These are phyloP conservation scores for Drosophila punjabiensis DNA, from an alignment of 1,140 invertebrate genomes.

Conservation along the genomic window DNA sequence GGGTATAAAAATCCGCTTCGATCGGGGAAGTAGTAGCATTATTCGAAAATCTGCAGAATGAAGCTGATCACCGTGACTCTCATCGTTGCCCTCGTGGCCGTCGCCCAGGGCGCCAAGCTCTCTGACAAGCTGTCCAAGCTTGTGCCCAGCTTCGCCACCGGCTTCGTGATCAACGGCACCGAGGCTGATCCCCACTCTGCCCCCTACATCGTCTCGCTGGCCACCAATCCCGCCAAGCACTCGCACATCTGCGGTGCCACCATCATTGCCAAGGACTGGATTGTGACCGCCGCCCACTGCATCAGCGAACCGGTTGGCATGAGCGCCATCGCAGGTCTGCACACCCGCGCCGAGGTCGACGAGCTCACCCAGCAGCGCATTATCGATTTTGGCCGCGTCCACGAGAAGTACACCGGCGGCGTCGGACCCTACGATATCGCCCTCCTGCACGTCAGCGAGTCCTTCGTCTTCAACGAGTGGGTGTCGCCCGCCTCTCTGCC, in stretches of 20 bases:
- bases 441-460: slow-evolving; percentile 86
- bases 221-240: slow-evolving; percentile 47
- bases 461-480: slow-evolving; percentile 86
- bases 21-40: slow-evolving; percentile 3
- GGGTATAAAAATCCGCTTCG: slow-evolving; percentile 46
- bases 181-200: slow-evolving; percentile 73
- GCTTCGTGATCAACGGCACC: slow-evolving; percentile 80
- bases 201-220: slow-evolving; percentile 81
- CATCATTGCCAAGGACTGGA: slow-evolving; percentile 69
- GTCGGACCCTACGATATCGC: slow-evolving; percentile 89
- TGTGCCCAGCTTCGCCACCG: slow-evolving; percentile 70
- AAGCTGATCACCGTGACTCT: slow-evolving; percentile 68
- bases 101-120: slow-evolving; percentile 52
- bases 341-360: slow-evolving; percentile 56
- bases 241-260: slow-evolving; percentile 80
- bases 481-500: slow-evolving; percentile 87
- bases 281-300: slow-evolving; percentile 81
- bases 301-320: slow-evolving; percentile 54
- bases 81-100: slow-evolving; percentile 56
- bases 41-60: slow-evolving; percentile 46
- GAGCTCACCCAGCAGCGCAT: slow-evolving; percentile 86
- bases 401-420: slow-evolving; percentile 86
- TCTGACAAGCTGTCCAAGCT: slow-evolving; percentile 53
- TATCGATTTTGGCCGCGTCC: slow-evolving; percentile 85
- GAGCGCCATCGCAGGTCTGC: slow-evolving; percentile 76